A percentile compares a stretch with the other conserved stretches of the same genome.
phyloP scores from a whole-genome alignment of 1,140 invertebrate species.

The Macrosteles quadrilineatus region DNA sequence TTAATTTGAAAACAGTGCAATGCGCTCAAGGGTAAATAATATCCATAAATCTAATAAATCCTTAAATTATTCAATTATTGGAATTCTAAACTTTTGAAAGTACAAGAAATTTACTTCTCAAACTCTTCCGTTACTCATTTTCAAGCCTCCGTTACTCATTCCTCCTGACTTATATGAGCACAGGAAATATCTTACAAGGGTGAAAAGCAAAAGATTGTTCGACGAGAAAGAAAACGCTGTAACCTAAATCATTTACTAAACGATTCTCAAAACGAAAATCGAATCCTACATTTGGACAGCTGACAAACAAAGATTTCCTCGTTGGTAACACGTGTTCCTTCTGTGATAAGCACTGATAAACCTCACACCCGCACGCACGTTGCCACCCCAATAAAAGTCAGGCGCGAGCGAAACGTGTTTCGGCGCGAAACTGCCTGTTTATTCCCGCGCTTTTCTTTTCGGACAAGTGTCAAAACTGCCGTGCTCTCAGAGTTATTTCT shows the following conservation, averaged over 20 bases:
- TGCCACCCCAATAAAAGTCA: neutral
- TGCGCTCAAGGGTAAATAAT: too few relatives aligned
- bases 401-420: conserved; percentile 1
- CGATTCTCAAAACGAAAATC: conserved; percentile 14
- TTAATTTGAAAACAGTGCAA: too few relatives aligned
- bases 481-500: conserved; percentile 8
- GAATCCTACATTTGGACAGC: conserved; percentile 12
- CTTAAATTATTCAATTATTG: too few relatives aligned
- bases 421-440: conserved; percentile 15
- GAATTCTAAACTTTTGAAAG: too few relatives aligned
- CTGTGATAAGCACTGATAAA: conserved; percentile 1
- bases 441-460: neutral
- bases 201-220: too few relatives aligned
- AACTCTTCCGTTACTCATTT: too few relatives aligned
- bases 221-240: neutral
- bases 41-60: too few relatives aligned
- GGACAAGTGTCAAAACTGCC: conserved; percentile 6
- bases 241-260: neutral
- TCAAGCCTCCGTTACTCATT: too few relatives aligned
- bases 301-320: conserved; percentile 10
- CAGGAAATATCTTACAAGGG: too few relatives aligned
- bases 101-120: too few relatives aligned
- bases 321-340: neutral
- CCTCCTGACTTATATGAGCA: too few relatives aligned
- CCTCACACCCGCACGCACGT: too few relatives aligned